phyloP scores from a whole-genome alignment of 2,888 invertebrate species.

The Drosophila kuntzei region DNA sequence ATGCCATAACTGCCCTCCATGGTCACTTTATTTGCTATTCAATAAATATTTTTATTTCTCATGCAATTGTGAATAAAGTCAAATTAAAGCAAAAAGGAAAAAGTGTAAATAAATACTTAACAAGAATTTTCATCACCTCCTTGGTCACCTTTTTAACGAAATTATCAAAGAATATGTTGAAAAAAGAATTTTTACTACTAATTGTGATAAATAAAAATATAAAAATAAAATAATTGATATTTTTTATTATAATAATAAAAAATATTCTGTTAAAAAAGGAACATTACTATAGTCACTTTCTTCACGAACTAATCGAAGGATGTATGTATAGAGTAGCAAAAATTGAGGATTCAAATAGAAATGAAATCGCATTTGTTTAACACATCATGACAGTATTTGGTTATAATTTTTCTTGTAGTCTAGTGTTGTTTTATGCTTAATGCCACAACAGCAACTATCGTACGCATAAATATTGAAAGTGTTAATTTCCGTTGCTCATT shows the following conservation, averaged over 20 bases:
- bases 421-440: slow-evolving; percentile 8
- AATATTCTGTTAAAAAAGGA: no score
- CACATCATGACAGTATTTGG: background rate
- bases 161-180: no score
- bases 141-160: no score
- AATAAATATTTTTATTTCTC: background rate
- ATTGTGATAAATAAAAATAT: no score
- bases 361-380: background rate
- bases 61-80: background rate
- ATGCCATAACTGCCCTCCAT: background rate
- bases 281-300: no score
- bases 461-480: slow-evolving; percentile 64
- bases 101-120: no score
- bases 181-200: no score
- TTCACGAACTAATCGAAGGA: no score
- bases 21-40: background rate
- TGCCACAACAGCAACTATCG: slow-evolving; percentile 3
- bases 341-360: background rate
- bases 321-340: background rate
- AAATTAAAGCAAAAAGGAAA: no score
- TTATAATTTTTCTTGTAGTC: background rate
- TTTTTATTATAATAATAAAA: no score
- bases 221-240: no score
- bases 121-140: no score
- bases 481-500: slow-evolving; percentile 69